Percentiles rank a stretch among this genome's conserved stretches.
Conservation (phyloP, 2,113 vertebrate species). For the Forbesichthys agassizii region DNA sequence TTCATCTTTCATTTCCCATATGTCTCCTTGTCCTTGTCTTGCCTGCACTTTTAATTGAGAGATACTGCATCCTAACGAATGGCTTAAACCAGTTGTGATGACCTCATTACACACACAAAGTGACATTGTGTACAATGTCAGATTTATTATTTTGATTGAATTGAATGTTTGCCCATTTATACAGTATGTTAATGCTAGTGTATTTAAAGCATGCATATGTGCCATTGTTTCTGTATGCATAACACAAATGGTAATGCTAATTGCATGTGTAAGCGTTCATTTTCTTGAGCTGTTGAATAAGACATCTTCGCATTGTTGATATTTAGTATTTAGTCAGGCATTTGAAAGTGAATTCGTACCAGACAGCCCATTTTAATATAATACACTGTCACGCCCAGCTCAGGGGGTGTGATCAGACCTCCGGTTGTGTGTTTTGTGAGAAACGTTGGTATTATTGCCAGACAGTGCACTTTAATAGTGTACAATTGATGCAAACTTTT, state of each 20-base stretch:
- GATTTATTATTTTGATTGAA: background rate
- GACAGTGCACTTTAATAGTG: no score
- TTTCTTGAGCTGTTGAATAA: no score
- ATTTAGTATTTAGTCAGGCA: no score
- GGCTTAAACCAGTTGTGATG: background rate
- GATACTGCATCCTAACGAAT: conserved; percentile 9
- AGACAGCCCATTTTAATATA: no score
- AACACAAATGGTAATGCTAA: no score
- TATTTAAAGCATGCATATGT: conserved; percentile 25
- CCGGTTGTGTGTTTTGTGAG: no score
- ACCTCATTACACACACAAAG: conserved; percentile 5
- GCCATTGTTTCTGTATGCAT: background rate
- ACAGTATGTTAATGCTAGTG: background rate
- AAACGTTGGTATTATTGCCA: no score
- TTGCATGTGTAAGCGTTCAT: background rate
- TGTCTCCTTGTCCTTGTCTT: conserved; percentile 15
- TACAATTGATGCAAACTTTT: no score
- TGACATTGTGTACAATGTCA: conserved; percentile 11
- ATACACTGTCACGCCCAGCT: no score
- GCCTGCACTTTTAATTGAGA: conserved; percentile 15
- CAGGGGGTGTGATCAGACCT: no score
- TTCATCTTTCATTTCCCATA: background rate
- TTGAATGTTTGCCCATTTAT: background rate
- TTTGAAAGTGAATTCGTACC: no score
- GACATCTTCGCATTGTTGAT: no score